Base-by-base conservation (phyloP, 2,888 invertebrate genomes). In the Amphimallon solstitiale region DNA sequence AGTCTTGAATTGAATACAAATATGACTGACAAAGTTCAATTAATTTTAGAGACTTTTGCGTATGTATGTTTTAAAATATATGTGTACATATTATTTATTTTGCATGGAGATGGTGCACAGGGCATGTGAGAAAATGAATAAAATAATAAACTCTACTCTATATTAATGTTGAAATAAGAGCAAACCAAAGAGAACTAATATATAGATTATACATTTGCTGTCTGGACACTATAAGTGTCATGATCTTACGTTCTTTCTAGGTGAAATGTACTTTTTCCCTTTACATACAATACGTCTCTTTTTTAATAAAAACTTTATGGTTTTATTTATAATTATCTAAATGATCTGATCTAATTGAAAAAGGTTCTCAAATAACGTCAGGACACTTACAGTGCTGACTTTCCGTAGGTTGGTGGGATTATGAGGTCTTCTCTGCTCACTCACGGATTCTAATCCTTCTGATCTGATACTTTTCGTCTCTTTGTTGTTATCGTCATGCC, bases 381-480 rank as follows among this genome's bases (percentile, higher is more conserved):
- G 77, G 81, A 82, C 81, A 92, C 92, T 92, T 90, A 93, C 92
- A 89, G 93, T 91, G 89, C 93, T 93, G 89, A 95, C 94, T 92
- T 95, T 95, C 87, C 95, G 90, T 81, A 89, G 89, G 87, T 90
- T 90, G 81, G 77, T 81, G 78, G 84, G 85, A 82, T 83, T 87
- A 85, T 85, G 81, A 79, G 82, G 80, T 83, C 84, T 86, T 85
- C 82, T 79, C 78, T 90, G 92, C 85, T 94, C 94, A 89, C 92
- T 93, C 88, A 94, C 90, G 85, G 94, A 94, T 88, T 92, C 93
- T 86, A 93, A 89, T 86, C 91, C 91, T 85, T 92, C 91, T 40
- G 84, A 83, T 82, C 94, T 89, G 77, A 95, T 91, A 85, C 94
- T 94, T 89, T 95, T 95, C 84, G 93, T 92, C 83, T 92, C 92